Conservation (phyloP, 2,113 vertebrate species). For the Fulica atra region DNA sequence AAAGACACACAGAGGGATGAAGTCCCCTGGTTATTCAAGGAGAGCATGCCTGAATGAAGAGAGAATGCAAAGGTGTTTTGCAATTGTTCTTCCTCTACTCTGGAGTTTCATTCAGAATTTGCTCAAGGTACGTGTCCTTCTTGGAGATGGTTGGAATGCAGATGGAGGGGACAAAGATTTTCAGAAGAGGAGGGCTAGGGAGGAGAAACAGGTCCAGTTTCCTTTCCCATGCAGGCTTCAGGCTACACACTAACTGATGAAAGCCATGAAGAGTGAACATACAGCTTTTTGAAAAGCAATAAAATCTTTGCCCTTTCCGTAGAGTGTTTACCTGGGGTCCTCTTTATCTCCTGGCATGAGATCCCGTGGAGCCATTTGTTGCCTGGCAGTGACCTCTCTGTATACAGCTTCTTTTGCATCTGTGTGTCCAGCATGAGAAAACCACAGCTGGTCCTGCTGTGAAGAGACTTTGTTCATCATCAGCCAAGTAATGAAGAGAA, state of each 20-base stretch:
- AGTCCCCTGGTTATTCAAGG: neutral
- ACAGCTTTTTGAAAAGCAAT: neutral
- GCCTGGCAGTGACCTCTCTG: neutral
- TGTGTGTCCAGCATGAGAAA: neutral
- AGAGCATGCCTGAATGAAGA: neutral
- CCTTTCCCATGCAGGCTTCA: neutral
- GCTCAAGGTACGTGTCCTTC: accelerated
- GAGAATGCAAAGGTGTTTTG: neutral
- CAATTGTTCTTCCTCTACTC: neutral
- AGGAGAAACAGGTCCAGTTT: neutral
- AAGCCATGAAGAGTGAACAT: neutral
- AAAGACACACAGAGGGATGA: neutral
- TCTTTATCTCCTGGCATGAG: neutral
- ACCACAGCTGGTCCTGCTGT: neutral
- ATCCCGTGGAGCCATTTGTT: neutral
- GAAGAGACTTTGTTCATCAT: neutral
- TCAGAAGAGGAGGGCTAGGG: neutral
- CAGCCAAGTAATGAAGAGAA: neutral
- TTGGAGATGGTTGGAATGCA: neutral
- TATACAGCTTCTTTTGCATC: neutral
- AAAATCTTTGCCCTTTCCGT: neutral
- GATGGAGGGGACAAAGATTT: neutral
- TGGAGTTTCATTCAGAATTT: neutral
- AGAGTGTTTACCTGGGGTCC: neutral
- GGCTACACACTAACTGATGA: neutral